phyloP scores from a whole-genome alignment of 1,140 invertebrate species.

The Cydia fagiglandana region DNA sequence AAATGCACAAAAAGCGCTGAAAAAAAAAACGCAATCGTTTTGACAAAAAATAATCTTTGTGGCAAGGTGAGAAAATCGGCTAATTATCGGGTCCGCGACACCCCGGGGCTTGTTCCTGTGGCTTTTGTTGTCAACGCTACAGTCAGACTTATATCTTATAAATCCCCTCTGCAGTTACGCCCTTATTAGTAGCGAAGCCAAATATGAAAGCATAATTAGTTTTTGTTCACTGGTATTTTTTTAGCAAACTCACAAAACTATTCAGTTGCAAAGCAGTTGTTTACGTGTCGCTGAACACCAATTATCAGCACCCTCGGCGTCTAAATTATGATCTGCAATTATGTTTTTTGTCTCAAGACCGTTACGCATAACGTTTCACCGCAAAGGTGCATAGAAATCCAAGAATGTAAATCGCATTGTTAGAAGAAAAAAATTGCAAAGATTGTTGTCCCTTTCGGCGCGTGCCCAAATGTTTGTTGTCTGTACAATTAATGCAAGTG shows the following conservation, averaged over 20 bases:
- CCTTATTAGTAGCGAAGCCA: constrained; percentile 24
- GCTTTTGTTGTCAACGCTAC: constrained; percentile 49
- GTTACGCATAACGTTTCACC: constrained; percentile 22
- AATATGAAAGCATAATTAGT: constrained; percentile 69
- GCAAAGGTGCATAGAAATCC: constrained; percentile 35
- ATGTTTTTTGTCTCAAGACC: constrained; percentile 38
- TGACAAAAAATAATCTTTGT: constrained; percentile 57
- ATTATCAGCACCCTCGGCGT: constrained; percentile 55
- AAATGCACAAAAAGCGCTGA: constrained; percentile 20
- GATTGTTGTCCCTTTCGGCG: constrained; percentile 48
- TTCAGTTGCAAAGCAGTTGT: constrained; percentile 65
- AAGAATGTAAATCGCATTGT: constrained; percentile 55
- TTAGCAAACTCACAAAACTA: constrained; percentile 50
- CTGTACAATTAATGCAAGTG: constrained; percentile 71
- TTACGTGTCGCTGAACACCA: constrained; percentile 66
- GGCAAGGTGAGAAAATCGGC: constrained; percentile 74
- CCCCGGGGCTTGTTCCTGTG: constrained; percentile 52
- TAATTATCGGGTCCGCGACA: constrained; percentile 67
- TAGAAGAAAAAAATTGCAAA: constrained; percentile 47
- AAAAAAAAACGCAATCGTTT: constrained; percentile 40
- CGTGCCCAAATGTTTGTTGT: constrained; percentile 48
- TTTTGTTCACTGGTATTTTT: constrained; percentile 68
- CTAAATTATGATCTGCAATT: constrained; percentile 65
- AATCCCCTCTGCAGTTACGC: background rate
- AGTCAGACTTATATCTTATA: background rate